Evolutionary conservation across 2,113 vertebrate species (phyloP), one percentile per base, ranked within the genome.

Genomic region (Spilogale gracilis): DNA sequence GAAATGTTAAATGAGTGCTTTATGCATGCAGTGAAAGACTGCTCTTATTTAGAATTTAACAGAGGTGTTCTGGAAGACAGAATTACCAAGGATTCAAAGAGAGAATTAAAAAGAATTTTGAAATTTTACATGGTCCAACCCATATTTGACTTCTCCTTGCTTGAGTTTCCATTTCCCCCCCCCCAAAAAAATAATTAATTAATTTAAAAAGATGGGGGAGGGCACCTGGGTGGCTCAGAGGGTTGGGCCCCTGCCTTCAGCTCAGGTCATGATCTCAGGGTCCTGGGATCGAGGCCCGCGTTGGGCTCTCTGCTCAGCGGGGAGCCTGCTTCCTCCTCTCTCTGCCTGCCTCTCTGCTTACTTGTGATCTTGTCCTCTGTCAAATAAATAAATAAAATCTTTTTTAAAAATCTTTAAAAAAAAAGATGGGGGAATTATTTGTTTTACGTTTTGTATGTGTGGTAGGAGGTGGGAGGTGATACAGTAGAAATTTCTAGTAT

Each of bases 1-100:
- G 91, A 97, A 86, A 94, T 84, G 54, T 52, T 95, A 84, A 96
- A 71, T 83, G 74, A 76, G 56, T 80, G 56, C 32, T 67, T 84
- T 95, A 76, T 96, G 73, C 48, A 56, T 25, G 4, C 32, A 18
- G 14, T 6, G 32, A 76, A 92, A 94, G 32, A 84, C 32, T 21
- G 11, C 14, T 94, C 67, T 76, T 95, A 50, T 89, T 90, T 58
- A 27, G 81, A 94, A 73, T 89, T 95, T 93, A 95, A 48, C 61
- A 52, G 20, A 63, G 56, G 76, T 80, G 43, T 85, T 82, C 95
- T 10, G n/a, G 48, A 78, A 92, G 52, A 48, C 54, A 52, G 92
- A 91, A 85, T 93, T 90, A 23, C 12, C 60, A 52, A 67, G 30
- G 61, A 32, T 86, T 91, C 90, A 95, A 78, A 71, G 73, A 73